Percentiles rank a stretch among this genome's conserved stretches.
Evolutionary conservation across 2,113 vertebrate species (phyloP).

Genomic region (Pungitius pungitius): DNA sequence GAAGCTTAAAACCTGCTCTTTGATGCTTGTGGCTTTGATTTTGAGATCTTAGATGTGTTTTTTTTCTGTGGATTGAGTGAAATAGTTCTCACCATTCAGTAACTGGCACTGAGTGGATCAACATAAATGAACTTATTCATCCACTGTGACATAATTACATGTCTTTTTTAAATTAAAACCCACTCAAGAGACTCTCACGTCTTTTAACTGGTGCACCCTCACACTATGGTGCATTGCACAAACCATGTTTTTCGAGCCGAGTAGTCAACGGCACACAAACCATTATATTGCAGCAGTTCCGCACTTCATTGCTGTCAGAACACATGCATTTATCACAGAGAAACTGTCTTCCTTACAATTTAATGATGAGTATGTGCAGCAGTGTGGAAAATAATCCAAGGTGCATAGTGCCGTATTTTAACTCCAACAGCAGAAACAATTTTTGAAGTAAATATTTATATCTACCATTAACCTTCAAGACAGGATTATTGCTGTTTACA

Average conservation of each 20-base stretch:
- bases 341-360: constrained; percentile 30
- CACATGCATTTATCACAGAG: constrained; percentile 39
- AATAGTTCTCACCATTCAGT: neutral
- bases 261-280: constrained; percentile 14
- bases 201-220: neutral
- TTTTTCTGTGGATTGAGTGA: too few species aligned
- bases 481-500: constrained; percentile 49
- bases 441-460: constrained; percentile 53
- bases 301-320: constrained; percentile 41
- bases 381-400: constrained; percentile 53
- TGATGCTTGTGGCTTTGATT: too few species aligned
- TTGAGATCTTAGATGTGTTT: too few species aligned
- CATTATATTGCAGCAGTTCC: constrained; percentile 35
- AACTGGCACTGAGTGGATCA: neutral
- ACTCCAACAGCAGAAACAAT: constrained; percentile 51
- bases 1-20: too few species aligned
- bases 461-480: constrained; percentile 47
- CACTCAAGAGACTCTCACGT: neutral
- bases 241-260: constrained; percentile 17
- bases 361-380: constrained; percentile 61
- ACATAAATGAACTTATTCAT: neutral
- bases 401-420: constrained; percentile 42
- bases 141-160: neutral
- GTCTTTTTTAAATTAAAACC: too few species aligned
- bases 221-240: neutral